Conservation (phyloP, 2,113 vertebrate genomes). For the Eulacestoma nigropectus region DNA sequence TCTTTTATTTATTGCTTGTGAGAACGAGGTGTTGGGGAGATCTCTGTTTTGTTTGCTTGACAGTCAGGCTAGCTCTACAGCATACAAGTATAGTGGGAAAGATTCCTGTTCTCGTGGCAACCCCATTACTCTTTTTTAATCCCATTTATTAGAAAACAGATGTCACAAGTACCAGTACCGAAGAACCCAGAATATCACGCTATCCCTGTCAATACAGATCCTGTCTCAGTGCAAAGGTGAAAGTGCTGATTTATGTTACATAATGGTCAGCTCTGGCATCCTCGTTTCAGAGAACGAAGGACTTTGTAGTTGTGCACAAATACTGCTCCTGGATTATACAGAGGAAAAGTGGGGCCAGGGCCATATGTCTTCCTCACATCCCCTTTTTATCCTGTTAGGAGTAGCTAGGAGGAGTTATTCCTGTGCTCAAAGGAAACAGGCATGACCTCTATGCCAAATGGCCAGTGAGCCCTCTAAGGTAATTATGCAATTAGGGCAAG, state of each 20-base stretch:
- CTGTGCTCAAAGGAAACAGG: slow-evolving; percentile 26
- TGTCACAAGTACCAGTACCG: neutral
- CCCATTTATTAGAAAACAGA: neutral
- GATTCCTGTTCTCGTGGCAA: neutral
- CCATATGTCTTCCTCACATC: neutral
- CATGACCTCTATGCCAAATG: slow-evolving; percentile 44
- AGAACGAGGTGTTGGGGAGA: neutral
- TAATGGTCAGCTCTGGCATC: neutral
- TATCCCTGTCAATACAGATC: neutral
- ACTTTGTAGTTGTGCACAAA: neutral
- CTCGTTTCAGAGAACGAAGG: neutral
- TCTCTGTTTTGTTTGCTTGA: neutral
- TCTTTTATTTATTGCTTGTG: neutral
- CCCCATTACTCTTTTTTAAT: neutral
- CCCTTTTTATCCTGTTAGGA: neutral
- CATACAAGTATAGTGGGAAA: neutral
- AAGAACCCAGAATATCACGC: neutral
- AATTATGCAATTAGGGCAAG: slow-evolving; percentile 50
- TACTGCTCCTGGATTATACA: neutral
- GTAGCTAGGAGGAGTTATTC: neutral
- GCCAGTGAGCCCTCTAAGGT: slow-evolving; percentile 26
- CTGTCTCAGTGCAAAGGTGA: neutral
- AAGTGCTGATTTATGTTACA: neutral
- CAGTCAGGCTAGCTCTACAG: neutral
- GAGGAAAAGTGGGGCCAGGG: neutral